These are phyloP conservation scores for Tenrec ecaudatus DNA, from an alignment of 2,113 vertebrate species.

Conservation along the genomic window DNA sequence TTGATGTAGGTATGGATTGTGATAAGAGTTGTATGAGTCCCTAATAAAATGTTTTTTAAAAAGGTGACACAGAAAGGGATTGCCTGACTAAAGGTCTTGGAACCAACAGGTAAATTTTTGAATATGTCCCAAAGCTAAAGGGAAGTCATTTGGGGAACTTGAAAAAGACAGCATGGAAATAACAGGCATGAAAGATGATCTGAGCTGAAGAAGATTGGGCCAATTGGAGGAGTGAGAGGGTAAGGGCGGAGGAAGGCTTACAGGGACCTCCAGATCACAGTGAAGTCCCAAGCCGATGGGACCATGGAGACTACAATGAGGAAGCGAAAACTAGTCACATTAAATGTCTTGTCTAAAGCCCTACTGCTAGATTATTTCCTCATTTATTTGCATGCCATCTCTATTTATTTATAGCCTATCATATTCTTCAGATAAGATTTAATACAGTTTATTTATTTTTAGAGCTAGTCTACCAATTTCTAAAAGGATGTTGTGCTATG, in stretches of 20 bases:
- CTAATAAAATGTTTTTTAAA: too few species aligned
- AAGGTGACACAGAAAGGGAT: constrained; percentile 63
- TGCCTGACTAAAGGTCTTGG: constrained; percentile 62
- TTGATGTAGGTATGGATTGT: too few species aligned
- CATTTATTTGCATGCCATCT: not conserved
- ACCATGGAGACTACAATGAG: not conserved
- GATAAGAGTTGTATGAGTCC: too few species aligned
- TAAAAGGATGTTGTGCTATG: not conserved
- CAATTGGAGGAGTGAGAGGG: constrained; percentile 44
- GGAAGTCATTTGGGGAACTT: constrained; percentile 67
- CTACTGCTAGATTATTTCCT: not conserved
- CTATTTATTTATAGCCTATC: not conserved
- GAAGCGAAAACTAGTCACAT: not conserved
- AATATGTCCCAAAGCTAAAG: constrained; percentile 70
- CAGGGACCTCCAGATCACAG: not conserved
- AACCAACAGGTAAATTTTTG: constrained; percentile 74
- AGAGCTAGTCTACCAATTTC: not conserved
- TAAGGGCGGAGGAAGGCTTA: not conserved
- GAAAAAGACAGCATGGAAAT: constrained; percentile 51
- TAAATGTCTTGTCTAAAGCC: not conserved
- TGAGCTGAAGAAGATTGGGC: constrained; percentile 18
- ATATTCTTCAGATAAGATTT: not conserved
- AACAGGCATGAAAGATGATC: constrained; percentile 54
- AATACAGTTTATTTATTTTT: not conserved
- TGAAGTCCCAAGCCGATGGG: not conserved